Percentiles rank a stretch among this genome's conserved stretches.
phyloP scores from a whole-genome alignment of 2,113 vertebrate genomes.

The Thinocorus orbignyianus region DNA sequence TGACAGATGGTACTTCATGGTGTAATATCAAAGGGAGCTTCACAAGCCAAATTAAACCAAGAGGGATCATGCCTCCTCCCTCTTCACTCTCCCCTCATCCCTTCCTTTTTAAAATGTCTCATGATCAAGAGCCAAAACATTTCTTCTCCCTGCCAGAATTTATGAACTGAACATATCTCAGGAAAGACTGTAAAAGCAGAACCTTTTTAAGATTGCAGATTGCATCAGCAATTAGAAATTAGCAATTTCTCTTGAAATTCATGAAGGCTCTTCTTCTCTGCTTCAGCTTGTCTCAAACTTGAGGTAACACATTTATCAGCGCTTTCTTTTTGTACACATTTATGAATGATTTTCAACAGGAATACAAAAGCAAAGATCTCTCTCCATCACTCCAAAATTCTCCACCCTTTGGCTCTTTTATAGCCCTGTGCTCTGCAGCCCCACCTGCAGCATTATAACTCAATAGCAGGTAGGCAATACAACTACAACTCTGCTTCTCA shows the following conservation, averaged over 20 bases:
- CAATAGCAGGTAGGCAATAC: not conserved
- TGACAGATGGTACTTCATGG: conserved; percentile 35
- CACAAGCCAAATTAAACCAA: conserved; percentile 33
- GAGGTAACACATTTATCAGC: not conserved
- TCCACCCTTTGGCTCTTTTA: not conserved
- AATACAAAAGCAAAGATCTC: not conserved
- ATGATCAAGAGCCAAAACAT: conserved; percentile 61
- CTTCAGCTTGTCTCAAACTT: not conserved
- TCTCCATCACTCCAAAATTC: not conserved
- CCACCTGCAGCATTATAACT: not conserved
- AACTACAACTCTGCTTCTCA: not conserved
- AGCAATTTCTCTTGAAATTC: not conserved
- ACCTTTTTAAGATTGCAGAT: not conserved
- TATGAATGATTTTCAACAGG: not conserved
- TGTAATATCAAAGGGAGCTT: conserved; percentile 46
- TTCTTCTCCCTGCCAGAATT: conserved; percentile 51
- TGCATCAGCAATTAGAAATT: conserved; percentile 2
- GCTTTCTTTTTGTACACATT: not conserved
- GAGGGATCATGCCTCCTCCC: conserved; percentile 10
- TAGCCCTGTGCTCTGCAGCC: not conserved
- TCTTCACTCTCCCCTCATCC: conserved; percentile 1
- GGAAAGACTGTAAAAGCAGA: conserved; percentile 11
- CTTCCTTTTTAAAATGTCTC: conserved; percentile 25
- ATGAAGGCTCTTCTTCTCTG: not conserved
- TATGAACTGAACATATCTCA: conserved; percentile 2